Conservation (phyloP, 2,888 invertebrate genomes). For the Siphlonurus alternatus region DNA sequence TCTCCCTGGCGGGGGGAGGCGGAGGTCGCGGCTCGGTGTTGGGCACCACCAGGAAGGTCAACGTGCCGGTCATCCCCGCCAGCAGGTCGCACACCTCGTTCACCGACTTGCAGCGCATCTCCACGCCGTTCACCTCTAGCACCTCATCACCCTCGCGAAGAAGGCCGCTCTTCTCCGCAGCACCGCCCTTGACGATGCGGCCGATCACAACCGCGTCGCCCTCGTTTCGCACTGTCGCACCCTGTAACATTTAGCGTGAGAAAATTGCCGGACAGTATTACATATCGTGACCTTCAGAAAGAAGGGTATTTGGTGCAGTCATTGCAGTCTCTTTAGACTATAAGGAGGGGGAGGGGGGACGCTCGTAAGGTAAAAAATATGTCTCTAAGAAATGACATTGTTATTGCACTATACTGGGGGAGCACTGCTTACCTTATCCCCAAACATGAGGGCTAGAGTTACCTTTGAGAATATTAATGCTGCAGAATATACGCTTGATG, state of each 20-base stretch:
- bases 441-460: too few species aligned
- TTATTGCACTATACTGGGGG: too few species aligned
- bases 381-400: too few species aligned
- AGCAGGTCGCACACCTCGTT: slow-evolving; percentile 95
- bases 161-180: slow-evolving; percentile 88
- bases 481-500: too few species aligned
- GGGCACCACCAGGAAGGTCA: slow-evolving; percentile 78
- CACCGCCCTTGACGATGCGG: slow-evolving; percentile 90
- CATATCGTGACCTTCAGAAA: too few species aligned
- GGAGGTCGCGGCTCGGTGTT: slow-evolving; percentile 32
- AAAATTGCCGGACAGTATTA: too few species aligned
- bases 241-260: slow-evolving; percentile 23
- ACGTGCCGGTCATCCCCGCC: slow-evolving; percentile 81
- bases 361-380: too few species aligned
- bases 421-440: too few species aligned
- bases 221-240: slow-evolving; percentile 64
- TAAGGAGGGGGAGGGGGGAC: too few species aligned
- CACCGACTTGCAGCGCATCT: slow-evolving; percentile 90
- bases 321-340: too few species aligned
- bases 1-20: slow-evolving; percentile 17
- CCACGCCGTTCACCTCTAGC: slow-evolving; percentile 87
- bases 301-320: too few species aligned
- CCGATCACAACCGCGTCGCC: slow-evolving; percentile 93
- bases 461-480: too few species aligned
- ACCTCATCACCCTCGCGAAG: slow-evolving; percentile 95